A percentile compares a stretch with the other conserved stretches of the same genome.
These are phyloP conservation scores for Pseudobourletiella spinata DNA, from an alignment of 1,140 invertebrate species.

Conservation along the genomic window DNA sequence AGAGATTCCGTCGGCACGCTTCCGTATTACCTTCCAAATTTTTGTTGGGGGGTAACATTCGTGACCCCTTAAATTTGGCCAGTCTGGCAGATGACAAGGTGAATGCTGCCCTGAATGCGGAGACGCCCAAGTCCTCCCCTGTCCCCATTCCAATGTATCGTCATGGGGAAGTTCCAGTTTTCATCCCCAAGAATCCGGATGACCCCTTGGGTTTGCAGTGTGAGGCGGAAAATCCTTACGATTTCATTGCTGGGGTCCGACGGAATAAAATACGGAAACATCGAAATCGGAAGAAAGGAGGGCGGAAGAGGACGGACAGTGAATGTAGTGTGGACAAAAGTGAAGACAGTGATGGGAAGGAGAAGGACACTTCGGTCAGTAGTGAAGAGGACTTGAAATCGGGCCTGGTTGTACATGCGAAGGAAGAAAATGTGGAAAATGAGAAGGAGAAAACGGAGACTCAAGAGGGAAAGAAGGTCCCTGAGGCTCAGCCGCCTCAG, in stretches of 20 bases:
- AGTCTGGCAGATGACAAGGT: constrained; percentile 56
- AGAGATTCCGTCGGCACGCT: constrained; percentile 16
- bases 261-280: constrained; percentile 53
- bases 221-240: constrained; percentile 58
- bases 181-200: constrained; percentile 82
- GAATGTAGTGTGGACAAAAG: constrained; percentile 26
- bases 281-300: constrained; percentile 47
- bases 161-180: constrained; percentile 74
- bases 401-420: neutral
- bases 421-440: neutral
- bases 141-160: constrained; percentile 73
- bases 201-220: constrained; percentile 81
- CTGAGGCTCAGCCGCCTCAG: no score
- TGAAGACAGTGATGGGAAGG: neutral
- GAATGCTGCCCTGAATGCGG: constrained; percentile 56
- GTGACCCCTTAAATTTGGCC: constrained; percentile 87
- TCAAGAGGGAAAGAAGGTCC: constrained; percentile 1
- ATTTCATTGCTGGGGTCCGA: constrained; percentile 57
- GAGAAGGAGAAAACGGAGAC: neutral
- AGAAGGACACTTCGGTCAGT: neutral
- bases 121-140: constrained; percentile 78
- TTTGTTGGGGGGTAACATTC: constrained; percentile 86
- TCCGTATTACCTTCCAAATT: constrained; percentile 80
- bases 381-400: constrained; percentile 5
- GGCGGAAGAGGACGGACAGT: constrained; percentile 45